phyloP scores from a whole-genome alignment of 2,113 vertebrate species.

The Anarhynchus alexandrinus region DNA sequence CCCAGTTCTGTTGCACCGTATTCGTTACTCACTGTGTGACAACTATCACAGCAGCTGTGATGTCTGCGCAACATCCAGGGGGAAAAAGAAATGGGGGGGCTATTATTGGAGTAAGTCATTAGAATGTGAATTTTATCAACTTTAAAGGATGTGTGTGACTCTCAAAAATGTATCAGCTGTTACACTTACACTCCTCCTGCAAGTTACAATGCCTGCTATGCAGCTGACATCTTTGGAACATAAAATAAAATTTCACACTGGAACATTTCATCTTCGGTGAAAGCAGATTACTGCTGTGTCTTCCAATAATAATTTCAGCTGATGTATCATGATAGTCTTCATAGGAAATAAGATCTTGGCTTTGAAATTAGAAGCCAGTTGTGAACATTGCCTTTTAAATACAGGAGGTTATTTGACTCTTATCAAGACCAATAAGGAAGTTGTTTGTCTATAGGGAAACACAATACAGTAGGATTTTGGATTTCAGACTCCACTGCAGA shows the following conservation, averaged over 20 bases:
- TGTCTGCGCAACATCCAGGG: background rate
- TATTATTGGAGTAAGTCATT: background rate
- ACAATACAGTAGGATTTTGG: background rate
- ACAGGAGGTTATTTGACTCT: background rate
- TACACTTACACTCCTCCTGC: background rate
- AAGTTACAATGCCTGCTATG: background rate
- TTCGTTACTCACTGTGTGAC: background rate
- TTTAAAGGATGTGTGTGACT: background rate
- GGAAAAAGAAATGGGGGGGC: background rate
- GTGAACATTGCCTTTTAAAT: background rate
- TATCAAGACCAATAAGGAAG: constrained; percentile 19
- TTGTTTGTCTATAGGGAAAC: background rate
- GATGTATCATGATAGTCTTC: background rate
- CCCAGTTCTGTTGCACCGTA: background rate
- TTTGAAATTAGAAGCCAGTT: constrained; percentile 16
- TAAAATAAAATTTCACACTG: background rate
- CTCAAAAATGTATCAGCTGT: constrained; percentile 16
- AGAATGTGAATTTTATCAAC: background rate
- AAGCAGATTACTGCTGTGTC: background rate
- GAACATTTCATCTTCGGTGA: background rate
- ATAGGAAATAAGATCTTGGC: background rate
- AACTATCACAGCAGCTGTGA: constrained; percentile 16
- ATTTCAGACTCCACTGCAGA: background rate
- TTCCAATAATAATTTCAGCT: background rate
- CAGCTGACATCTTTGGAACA: background rate